These are phyloP conservation scores for Camelus dromedarius DNA, from an alignment of 2,113 vertebrate genomes.

Conservation along the genomic window DNA sequence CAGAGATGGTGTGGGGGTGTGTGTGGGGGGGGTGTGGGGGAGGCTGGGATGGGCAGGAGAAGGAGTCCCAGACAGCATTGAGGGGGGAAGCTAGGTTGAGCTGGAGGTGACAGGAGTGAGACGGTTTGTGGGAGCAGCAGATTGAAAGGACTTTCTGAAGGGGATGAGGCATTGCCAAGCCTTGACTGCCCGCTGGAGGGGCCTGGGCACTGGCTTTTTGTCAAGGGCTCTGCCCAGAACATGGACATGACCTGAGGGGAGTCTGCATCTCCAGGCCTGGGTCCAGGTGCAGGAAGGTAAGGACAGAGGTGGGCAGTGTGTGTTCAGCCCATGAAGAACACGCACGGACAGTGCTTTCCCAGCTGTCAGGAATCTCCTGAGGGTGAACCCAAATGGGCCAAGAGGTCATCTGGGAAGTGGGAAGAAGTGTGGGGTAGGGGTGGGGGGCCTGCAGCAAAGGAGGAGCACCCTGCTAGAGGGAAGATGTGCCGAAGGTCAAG, in stretches of 20 bases:
- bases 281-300: not conserved
- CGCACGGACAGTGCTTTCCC: not conserved
- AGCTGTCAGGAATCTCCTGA: not conserved
- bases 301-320: not conserved
- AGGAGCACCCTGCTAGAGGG: not conserved
- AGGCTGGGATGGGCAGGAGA: not conserved
- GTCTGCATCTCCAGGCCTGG: not conserved
- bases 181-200: not conserved
- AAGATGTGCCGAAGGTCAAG: not conserved
- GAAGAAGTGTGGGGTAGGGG: not conserved
- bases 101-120: not conserved
- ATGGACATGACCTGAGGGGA: no score
- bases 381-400: not conserved
- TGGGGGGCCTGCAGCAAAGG: not conserved
- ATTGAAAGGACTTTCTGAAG: not conserved
- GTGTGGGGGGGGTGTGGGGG: not conserved
- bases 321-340: not conserved
- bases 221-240: not conserved
- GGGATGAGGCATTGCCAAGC: not conserved
- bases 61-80: not conserved
- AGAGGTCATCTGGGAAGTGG: not conserved
- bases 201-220: not conserved
- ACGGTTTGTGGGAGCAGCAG: not conserved
- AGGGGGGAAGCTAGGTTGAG: not conserved
- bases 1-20: not conserved